Base-by-base conservation (phyloP, 2,113 vertebrate species). In the Erpornis zantholeuca region DNA sequence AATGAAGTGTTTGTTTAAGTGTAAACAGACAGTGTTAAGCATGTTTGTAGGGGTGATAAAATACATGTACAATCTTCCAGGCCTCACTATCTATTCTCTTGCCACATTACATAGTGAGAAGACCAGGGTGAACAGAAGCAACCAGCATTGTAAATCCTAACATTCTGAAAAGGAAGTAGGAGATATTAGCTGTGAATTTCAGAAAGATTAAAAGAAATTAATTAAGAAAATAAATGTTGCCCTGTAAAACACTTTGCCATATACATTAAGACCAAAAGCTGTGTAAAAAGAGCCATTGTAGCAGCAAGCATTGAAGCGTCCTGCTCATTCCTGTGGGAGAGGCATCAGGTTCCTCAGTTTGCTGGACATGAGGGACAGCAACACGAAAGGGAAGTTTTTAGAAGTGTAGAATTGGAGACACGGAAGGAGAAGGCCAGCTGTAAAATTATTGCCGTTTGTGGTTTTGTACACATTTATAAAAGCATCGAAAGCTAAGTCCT, bases 41-140 rank as follows among this genome's bases (percentile, higher is more conserved):
- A 28, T 4, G 1, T 42, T 57, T 90, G 10, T 42, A 66, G 23
- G 33, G 8, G 4, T 28, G 16, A 84, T 42, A 28, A 9, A 27
- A 38, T 52, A n/a, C 9, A 23, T 0, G 0, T 27, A 28, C 0
- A 3, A 38, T 19, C 14, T 65, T 85, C 8, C n/a, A 64, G 28
- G 21, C 29, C 18, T 78, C 25, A 3, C 22, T 66, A 0, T 36
- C 10, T 20, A 6, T 61, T 90, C 61, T n/a, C 8, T 33, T 63
- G 22, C 29, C 21, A 57, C 27, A 66, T 28, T 38, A 33, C 12
- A 15, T 3, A 10, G 17, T 23, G 56, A 71, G 33, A 83, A 77
- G 23, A 44, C 13, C 56, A 33, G 27, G 16, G 9, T 57, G 68
- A 80, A 61, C 3, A 56, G 40, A 54, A 73, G 56, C 12, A 31